Conservation (phyloP, 2,113 vertebrate genomes). For the Cnemophilus loriae region DNA sequence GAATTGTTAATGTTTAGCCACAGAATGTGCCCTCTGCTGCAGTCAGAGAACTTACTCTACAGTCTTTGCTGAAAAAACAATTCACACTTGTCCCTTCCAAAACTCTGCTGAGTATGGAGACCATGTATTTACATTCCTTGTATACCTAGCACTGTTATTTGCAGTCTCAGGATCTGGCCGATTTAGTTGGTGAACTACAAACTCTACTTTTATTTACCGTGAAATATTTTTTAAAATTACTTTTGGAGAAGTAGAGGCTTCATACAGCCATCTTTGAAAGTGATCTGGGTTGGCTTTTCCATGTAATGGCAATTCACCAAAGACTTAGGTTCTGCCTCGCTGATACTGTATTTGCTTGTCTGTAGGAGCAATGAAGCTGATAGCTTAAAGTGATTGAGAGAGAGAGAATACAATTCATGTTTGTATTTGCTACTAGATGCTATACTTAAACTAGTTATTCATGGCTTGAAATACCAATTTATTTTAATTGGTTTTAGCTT, state of each 20-base stretch:
- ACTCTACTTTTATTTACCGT: neutral
- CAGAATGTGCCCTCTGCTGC: neutral
- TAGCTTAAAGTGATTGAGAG: neutral
- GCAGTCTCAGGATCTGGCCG: neutral
- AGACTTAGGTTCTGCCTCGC: no score
- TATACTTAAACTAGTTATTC: neutral
- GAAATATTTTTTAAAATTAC: neutral
- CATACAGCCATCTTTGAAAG: neutral
- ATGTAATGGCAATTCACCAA: neutral
- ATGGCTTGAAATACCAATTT: neutral
- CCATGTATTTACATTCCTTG: neutral
- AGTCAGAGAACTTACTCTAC: neutral
- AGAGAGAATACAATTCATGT: neutral
- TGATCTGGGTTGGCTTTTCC: neutral
- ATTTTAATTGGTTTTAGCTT: neutral
- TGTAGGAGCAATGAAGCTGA: neutral
- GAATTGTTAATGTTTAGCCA: neutral
- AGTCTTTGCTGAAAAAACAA: neutral
- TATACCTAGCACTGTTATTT: neutral
- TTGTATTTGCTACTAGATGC: neutral
- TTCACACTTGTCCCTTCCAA: neutral
- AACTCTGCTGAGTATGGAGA: neutral
- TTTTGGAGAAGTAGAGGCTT: neutral
- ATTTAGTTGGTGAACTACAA: neutral
- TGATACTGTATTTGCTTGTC: neutral